Percentiles rank a stretch among this genome's conserved stretches.
These are phyloP conservation scores for Arenaria interpres DNA, from an alignment of 2,113 vertebrate genomes.

Conservation along the genomic window DNA sequence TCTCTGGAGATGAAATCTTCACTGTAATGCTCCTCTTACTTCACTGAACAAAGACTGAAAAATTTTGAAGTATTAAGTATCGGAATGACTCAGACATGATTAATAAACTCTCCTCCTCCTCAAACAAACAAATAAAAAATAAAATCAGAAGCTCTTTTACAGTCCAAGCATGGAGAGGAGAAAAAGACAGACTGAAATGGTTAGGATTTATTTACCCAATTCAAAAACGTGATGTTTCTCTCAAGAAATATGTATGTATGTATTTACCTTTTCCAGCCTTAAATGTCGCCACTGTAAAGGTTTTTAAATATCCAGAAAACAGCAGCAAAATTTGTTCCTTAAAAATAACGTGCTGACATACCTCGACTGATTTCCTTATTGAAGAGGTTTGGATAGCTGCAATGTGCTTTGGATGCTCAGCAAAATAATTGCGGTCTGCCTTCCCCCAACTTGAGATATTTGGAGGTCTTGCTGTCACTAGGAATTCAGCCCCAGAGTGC, in stretches of 20 bases:
- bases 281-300: neutral
- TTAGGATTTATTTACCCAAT: accelerated
- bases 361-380: neutral
- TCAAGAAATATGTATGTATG: accelerated
- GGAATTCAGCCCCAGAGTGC: neutral
- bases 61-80: neutral
- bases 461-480: neutral
- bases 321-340: neutral
- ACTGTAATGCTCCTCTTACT: neutral
- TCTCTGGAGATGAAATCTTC: neutral
- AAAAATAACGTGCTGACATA: neutral
- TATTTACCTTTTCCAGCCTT: neutral
- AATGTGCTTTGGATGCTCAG: neutral
- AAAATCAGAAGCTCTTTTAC: neutral
- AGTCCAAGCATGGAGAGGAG: neutral
- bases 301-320: neutral
- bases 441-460: neutral
- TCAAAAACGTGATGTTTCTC: neutral
- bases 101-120: neutral
- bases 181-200: neutral
- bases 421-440: neutral
- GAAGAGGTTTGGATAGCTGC: neutral
- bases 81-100: neutral
- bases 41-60: neutral
- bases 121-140: neutral